phyloP scores from a whole-genome alignment of 2,113 vertebrate species.

The Ivindomyrus marchei region DNA sequence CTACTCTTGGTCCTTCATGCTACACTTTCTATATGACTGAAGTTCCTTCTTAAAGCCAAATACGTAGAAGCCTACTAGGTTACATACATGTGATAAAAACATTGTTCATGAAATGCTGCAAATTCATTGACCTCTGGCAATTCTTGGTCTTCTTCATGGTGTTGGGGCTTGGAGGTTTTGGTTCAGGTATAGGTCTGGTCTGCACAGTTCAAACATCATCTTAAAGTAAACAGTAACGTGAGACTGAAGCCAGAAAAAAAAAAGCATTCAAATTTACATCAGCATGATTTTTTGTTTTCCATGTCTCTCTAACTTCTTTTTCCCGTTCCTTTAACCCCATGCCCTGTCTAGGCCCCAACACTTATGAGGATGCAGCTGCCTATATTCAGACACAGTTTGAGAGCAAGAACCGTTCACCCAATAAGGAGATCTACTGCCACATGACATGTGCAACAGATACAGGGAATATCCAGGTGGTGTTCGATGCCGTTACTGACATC shows the following conservation, averaged over 20 bases:
- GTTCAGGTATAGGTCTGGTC: neutral
- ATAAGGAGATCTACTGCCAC: neutral
- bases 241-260: neutral
- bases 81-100: neutral
- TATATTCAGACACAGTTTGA: neutral
- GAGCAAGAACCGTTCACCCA: neutral
- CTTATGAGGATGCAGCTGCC: neutral
- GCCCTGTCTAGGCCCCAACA: neutral
- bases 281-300: neutral
- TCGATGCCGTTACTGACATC: neutral
- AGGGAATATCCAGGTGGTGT: neutral
- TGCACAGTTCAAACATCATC: neutral
- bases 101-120: neutral
- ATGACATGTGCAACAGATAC: neutral
- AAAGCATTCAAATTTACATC: neutral
- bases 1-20: neutral
- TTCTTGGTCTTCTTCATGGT: neutral
- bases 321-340: neutral
- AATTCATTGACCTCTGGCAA: neutral
- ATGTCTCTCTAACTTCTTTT: neutral
- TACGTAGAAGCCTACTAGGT: neutral
- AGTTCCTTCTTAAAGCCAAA: neutral
- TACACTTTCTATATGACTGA: neutral
- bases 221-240: neutral
- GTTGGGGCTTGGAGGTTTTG: neutral